A percentile compares a stretch with the other conserved stretches of the same genome.
Conservation (phyloP, 2,797 vertebrate species). For the Sciurus carolinensis region DNA sequence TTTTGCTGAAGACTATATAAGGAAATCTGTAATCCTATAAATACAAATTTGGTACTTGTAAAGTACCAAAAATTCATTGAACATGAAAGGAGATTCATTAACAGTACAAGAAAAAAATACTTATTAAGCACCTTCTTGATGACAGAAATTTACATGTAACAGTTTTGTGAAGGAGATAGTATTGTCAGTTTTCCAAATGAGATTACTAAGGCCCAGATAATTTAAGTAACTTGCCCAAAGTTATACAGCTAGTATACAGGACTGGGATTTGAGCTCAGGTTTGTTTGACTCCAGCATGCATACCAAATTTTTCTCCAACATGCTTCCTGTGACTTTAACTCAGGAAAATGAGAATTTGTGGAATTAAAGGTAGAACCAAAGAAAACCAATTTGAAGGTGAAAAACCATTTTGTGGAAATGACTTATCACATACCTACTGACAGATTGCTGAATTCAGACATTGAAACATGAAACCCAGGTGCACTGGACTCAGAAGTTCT, state of each 20-base stretch:
- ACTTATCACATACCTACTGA: neutral
- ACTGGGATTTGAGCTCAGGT: neutral
- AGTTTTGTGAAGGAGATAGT: neutral
- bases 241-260: conserved; percentile 32
- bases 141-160: neutral
- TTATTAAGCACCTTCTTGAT: neutral
- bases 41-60: neutral
- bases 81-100: conserved; percentile 30
- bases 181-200: neutral
- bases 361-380: neutral
- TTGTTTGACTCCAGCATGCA: neutral
- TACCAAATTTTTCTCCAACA: neutral
- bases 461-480: neutral
- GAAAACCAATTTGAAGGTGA: neutral
- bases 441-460: neutral
- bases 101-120: conserved; percentile 7
- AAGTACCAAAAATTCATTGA: neutral
- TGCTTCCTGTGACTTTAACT: conserved; percentile 21
- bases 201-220: neutral
- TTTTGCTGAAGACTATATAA: conserved; percentile 27
- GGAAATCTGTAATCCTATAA: conserved; percentile 40
- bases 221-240: conserved; percentile 84
- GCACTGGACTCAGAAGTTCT: conserved; percentile 16
- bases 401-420: conserved; percentile 2
- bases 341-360: neutral